phyloP scores from a whole-genome alignment of 1,140 invertebrate species.

The Rhizoglyphus robini region DNA sequence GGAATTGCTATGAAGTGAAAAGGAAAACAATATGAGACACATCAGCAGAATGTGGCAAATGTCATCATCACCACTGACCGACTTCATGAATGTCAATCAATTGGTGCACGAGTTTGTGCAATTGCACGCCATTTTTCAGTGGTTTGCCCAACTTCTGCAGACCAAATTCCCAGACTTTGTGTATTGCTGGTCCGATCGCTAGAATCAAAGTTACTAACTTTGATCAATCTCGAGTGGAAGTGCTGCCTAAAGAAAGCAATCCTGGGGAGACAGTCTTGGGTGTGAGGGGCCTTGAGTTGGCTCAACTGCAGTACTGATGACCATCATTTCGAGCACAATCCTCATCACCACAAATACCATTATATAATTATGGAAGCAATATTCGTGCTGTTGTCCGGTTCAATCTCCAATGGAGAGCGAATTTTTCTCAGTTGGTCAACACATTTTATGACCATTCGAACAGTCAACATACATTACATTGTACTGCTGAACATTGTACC shows the following conservation, averaged over 20 bases:
- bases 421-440: no score
- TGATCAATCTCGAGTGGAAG: not conserved
- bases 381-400: not conserved
- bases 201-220: slow-evolving; percentile 8
- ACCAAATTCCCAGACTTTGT: slow-evolving; percentile 7
- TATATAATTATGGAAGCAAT: not conserved
- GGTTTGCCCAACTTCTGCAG: not conserved
- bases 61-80: not conserved
- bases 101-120: not conserved
- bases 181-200: slow-evolving; percentile 2
- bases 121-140: not conserved
- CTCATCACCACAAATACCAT: not conserved
- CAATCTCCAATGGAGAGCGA: no score
- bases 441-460: no score
- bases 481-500: no score
- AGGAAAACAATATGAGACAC: not conserved
- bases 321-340: not conserved
- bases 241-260: not conserved
- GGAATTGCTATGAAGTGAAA: not conserved
- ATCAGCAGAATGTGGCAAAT: not conserved
- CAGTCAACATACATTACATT: no score
- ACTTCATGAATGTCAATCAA: not conserved
- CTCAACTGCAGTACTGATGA: not conserved
- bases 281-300: not conserved
- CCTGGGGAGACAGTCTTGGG: not conserved